Percentiles rank a stretch among this genome's conserved stretches.
Conservation (phyloP, 2,888 invertebrate species). For the Pegoplata infirma region DNA sequence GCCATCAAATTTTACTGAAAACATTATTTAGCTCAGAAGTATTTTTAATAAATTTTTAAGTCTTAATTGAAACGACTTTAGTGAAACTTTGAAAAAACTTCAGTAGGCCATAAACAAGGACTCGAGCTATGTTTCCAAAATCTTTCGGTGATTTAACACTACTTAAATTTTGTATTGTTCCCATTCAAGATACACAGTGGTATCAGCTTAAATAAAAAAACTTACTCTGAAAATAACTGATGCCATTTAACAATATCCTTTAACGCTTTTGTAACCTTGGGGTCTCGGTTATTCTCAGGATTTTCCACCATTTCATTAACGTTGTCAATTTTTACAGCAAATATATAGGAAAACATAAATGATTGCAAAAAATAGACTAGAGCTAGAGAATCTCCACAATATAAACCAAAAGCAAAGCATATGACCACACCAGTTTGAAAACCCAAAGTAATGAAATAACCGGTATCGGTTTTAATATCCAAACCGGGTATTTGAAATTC, state of each 20-base stretch:
- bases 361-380: slow-evolving; percentile 63
- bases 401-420: slow-evolving; percentile 64
- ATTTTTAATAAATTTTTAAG: too few species aligned
- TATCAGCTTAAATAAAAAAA: too few species aligned
- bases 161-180: too few species aligned
- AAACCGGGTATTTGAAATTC: slow-evolving; percentile 66
- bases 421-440: slow-evolving; percentile 57
- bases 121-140: too few species aligned
- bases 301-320: slow-evolving; percentile 58
- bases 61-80: too few species aligned
- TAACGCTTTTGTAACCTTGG: slow-evolving; percentile 10
- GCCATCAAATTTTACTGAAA: too few species aligned
- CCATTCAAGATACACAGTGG: too few species aligned
- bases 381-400: slow-evolving; percentile 65
- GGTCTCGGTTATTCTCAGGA: background rate
- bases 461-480: slow-evolving; percentile 60
- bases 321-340: slow-evolving; percentile 62
- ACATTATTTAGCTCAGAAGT: too few species aligned
- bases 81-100: too few species aligned
- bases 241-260: slow-evolving; percentile 65
- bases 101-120: too few species aligned
- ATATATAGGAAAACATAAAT: slow-evolving; percentile 63
- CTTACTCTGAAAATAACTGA: too few species aligned
- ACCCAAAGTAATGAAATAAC: slow-evolving; percentile 59
- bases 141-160: too few species aligned